phyloP scores from a whole-genome alignment of 2,113 vertebrate species.

The Channa argus region DNA sequence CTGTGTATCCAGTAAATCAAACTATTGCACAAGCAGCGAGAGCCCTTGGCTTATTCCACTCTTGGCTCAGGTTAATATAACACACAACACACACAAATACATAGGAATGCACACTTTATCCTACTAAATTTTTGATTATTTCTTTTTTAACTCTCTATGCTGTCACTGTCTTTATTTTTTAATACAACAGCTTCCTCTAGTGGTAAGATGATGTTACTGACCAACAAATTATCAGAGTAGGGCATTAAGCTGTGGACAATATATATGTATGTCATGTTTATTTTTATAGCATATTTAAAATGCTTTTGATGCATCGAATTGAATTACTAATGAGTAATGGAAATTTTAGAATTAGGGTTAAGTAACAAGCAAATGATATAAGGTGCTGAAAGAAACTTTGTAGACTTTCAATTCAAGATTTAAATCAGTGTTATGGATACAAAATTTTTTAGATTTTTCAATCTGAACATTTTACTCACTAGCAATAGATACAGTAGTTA shows the following conservation, averaged over 20 bases:
- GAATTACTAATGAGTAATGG: no score
- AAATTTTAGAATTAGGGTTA: no score
- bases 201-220: slow-evolving; percentile 29
- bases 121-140: neutral
- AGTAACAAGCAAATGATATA: no score
- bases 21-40: neutral
- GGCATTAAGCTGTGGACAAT: neutral
- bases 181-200: slow-evolving; percentile 58
- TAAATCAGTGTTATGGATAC: no score
- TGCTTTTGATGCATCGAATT: no score
- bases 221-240: neutral
- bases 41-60: slow-evolving; percentile 16
- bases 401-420: no score
- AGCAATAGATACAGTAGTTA: no score
- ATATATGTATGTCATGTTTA: no score
- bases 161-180: neutral
- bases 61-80: slow-evolving; percentile 19
- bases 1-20: slow-evolving; percentile 36
- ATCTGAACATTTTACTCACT: no score
- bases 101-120: slow-evolving; percentile 1
- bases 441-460: no score
- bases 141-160: neutral
- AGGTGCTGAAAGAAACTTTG: no score
- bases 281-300: no score
- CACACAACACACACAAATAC: slow-evolving; percentile 17